Percentiles rank a stretch among this genome's conserved stretches.
These are phyloP conservation scores for Tetraneura akinire DNA, from an alignment of 1,140 invertebrate species.

Conservation along the genomic window DNA sequence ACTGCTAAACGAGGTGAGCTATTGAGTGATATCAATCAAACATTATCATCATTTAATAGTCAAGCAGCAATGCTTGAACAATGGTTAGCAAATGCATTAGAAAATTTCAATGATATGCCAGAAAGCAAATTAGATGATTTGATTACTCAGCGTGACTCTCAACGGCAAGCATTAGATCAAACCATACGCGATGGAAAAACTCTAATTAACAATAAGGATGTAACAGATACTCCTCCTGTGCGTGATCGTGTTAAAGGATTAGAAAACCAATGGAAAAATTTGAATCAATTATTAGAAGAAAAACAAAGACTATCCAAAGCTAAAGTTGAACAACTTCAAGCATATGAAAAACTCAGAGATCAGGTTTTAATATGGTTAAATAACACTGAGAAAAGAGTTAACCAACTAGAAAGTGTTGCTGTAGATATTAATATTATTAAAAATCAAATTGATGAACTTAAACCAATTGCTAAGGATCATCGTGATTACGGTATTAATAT, in stretches of 20 bases:
- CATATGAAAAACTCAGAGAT: constrained; percentile 81
- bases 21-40: constrained; percentile 76
- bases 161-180: constrained; percentile 70
- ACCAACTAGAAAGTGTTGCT: constrained; percentile 77
- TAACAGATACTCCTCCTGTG: constrained; percentile 82
- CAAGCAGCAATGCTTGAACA: constrained; percentile 70
- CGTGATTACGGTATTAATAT: constrained; percentile 82
- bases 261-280: constrained; percentile 85
- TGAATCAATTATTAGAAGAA: constrained; percentile 77
- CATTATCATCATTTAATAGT: constrained; percentile 72
- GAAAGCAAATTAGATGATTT: constrained; percentile 65
- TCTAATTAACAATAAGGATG: constrained; percentile 83
- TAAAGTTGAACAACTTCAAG: constrained; percentile 77
- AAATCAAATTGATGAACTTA: constrained; percentile 81
- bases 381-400: constrained; percentile 73
- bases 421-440: constrained; percentile 83
- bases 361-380: constrained; percentile 85
- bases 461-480: constrained; percentile 86
- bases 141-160: constrained; percentile 64
- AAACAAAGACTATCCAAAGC: constrained; percentile 79
- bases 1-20: constrained; percentile 76
- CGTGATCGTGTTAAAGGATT: constrained; percentile 85
- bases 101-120: constrained; percentile 76
- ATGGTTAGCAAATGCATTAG: constrained; percentile 72
- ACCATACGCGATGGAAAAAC: constrained; percentile 78